Percentiles rank a stretch among this genome's conserved stretches.
Conservation (phyloP, 2,113 vertebrate genomes). For the Varanus komodoensis region DNA sequence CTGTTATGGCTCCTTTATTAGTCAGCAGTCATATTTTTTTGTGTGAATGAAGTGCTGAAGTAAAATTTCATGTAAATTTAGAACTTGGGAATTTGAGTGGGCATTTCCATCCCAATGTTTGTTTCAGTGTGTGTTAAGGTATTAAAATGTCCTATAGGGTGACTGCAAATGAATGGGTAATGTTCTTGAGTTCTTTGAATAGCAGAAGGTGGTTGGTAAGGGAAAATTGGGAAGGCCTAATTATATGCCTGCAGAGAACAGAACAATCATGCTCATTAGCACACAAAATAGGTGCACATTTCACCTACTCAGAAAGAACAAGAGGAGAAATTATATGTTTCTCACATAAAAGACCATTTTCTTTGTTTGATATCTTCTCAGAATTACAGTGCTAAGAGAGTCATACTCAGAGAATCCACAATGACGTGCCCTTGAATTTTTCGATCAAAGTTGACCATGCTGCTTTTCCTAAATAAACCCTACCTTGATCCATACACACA, state of each 20-base stretch:
- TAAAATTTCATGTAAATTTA: constrained; percentile 1
- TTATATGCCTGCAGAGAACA: background rate
- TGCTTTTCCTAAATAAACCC: background rate
- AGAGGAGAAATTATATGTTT: background rate
- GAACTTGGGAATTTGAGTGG: background rate
- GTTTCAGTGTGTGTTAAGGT: background rate
- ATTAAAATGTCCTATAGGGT: background rate
- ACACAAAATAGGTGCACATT: background rate
- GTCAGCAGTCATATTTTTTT: background rate
- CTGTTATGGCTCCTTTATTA: background rate
- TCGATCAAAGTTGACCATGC: background rate
- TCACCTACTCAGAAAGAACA: background rate
- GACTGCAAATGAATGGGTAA: background rate
- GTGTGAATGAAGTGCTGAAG: constrained; percentile 21
- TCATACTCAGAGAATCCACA: background rate
- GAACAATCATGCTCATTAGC: background rate
- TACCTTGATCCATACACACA: too few relatives aligned
- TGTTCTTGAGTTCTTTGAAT: constrained; percentile 14
- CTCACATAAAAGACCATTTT: background rate
- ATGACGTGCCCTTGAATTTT: background rate
- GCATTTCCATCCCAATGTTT: background rate
- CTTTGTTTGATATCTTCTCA: background rate
- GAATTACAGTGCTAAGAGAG: background rate
- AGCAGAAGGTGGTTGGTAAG: background rate
- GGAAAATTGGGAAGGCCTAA: background rate